A percentile compares a stretch with the other conserved stretches of the same genome.
These are phyloP conservation scores for Tortrix viridana DNA, from an alignment of 2,888 invertebrate species.

Conservation along the genomic window DNA sequence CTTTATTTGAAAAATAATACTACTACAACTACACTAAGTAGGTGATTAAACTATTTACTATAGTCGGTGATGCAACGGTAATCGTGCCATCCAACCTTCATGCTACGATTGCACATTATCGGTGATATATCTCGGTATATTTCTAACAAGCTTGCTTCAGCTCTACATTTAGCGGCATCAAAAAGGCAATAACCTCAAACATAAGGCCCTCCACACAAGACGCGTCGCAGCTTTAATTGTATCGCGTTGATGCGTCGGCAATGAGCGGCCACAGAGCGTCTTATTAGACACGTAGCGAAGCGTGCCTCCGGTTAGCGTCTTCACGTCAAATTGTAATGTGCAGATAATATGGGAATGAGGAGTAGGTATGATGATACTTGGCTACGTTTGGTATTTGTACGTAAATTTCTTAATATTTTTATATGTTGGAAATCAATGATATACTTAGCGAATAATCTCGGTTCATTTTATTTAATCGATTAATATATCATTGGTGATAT, in stretches of 20 bases:
- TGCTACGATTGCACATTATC: background rate
- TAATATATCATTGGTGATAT: no score
- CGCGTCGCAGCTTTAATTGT: slow-evolving; percentile 66
- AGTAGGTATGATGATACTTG: background rate
- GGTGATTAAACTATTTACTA: no score
- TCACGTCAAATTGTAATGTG: slow-evolving; percentile 55
- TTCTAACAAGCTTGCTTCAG: slow-evolving; percentile 10
- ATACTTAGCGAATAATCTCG: no score
- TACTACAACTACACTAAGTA: no score
- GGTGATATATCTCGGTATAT: background rate
- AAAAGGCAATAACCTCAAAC: slow-evolving; percentile 32
- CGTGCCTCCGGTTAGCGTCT: slow-evolving; percentile 60
- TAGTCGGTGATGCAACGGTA: no score
- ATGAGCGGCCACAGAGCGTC: slow-evolving; percentile 72
- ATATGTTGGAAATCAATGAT: no score
- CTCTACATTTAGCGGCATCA: slow-evolving; percentile 11
- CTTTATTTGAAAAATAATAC: no score
- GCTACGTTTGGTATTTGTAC: background rate
- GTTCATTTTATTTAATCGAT: no score
- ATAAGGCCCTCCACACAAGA: slow-evolving; percentile 52
- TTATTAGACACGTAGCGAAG: slow-evolving; percentile 76
- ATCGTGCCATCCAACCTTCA: no score
- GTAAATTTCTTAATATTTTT: no score
- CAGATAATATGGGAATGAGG: slow-evolving; percentile 48
- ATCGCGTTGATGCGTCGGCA: slow-evolving; percentile 58